Percentiles rank a stretch among this genome's conserved stretches.
phyloP scores from a whole-genome alignment of 2,113 vertebrate species.

The Acinonyx jubatus region DNA sequence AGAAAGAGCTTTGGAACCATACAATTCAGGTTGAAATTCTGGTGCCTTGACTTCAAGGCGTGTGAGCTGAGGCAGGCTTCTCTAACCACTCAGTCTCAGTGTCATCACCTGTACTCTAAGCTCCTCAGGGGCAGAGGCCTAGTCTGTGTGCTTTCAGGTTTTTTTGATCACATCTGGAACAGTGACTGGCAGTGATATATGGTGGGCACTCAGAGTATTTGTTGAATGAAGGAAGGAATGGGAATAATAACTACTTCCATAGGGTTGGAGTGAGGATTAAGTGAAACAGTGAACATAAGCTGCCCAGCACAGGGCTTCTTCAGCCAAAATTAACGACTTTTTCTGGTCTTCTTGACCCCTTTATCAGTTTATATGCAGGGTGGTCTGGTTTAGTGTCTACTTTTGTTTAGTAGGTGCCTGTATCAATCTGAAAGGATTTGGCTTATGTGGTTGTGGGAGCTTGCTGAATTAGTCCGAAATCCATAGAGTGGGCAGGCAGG shows the following conservation, averaged over 20 bases:
- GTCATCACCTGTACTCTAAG: neutral
- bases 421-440: neutral
- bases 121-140: neutral
- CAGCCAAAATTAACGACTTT: neutral
- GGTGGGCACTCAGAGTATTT: neutral
- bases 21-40: neutral
- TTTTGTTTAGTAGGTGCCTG: neutral
- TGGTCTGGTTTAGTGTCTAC: neutral
- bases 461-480: neutral
- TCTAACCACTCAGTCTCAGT: neutral
- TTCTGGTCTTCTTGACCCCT: neutral
- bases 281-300: neutral
- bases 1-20: neutral
- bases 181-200: neutral
- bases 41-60: neutral
- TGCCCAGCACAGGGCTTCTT: neutral
- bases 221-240: neutral
- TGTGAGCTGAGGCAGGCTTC: neutral
- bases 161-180: neutral
- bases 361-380: neutral
- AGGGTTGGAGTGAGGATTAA: neutral
- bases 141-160: neutral
- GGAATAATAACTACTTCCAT: neutral
- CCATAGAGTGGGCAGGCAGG: neutral
- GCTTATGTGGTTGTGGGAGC: neutral